Evolutionary conservation across 1,140 invertebrate species (phyloP).

Genomic region (Mactra quadrangularis): DNA sequence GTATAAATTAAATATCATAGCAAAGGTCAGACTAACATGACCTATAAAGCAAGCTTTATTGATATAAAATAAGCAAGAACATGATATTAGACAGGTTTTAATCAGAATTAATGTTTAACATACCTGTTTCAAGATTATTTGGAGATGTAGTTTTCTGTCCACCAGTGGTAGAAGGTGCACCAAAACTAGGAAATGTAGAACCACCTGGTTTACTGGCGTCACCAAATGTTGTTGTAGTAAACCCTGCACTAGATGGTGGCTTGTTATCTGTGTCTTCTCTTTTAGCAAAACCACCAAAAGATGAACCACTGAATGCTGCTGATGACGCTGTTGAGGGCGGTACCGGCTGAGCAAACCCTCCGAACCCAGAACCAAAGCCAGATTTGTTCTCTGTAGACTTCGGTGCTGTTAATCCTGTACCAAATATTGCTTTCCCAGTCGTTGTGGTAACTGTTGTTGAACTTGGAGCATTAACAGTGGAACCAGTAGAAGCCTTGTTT

Average conservation of each 20-base stretch:
- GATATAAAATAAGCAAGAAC: no score
- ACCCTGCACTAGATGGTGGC: conserved; percentile 11
- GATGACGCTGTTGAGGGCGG: not conserved
- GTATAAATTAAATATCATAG: no score
- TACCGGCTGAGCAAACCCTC: not conserved
- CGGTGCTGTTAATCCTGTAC: not conserved
- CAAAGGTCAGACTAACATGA: no score
- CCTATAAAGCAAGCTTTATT: no score
- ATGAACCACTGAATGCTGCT: not conserved
- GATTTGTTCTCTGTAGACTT: not conserved
- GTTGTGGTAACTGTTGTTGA: conserved; percentile 1
- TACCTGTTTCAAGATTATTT: not conserved
- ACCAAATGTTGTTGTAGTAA: conserved; percentile 1
- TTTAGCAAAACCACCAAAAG: not conserved
- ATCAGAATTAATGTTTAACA: not conserved
- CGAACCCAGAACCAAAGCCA: not conserved
- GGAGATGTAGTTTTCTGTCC: not conserved
- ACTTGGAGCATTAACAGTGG: not conserved
- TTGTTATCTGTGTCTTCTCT: conserved; percentile 15
- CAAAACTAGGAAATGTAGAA: conserved; percentile 12
- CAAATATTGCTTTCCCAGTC: conserved; percentile 11
- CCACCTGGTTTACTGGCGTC: conserved; percentile 20
- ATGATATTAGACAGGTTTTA: no score
- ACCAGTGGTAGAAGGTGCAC: not conserved
- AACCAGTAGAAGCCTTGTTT: not conserved